Evolutionary conservation across 1,140 invertebrate species (phyloP).

Genomic region (Globodera ellingtonae): DNA sequence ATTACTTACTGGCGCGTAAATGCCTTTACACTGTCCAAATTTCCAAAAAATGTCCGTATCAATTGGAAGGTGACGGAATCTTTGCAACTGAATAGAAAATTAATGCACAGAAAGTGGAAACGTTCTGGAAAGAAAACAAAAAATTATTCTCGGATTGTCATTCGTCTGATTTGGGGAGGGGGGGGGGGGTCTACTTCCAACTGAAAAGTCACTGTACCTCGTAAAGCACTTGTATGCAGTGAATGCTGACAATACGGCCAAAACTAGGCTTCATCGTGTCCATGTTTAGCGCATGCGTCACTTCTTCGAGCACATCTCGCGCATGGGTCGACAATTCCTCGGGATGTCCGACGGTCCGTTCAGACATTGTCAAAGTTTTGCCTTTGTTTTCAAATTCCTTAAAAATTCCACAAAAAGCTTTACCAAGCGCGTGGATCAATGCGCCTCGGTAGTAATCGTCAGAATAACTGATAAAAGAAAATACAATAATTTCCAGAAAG

Average conservation of each 20-base stretch:
- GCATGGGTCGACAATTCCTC: conserved; percentile 32
- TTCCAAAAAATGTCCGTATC: conserved; percentile 50
- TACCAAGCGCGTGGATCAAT: conserved; percentile 83
- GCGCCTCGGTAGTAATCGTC: conserved; percentile 77
- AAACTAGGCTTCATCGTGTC: conserved; percentile 57
- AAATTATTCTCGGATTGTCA: too few species aligned
- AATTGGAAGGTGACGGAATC: conserved; percentile 41
- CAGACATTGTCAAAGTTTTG: conserved; percentile 76
- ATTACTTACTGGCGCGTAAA: conserved; percentile 38
- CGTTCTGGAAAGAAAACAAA: too few species aligned
- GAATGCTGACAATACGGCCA: conserved; percentile 36
- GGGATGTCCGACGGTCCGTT: conserved; percentile 27
- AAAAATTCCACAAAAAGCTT: background rate
- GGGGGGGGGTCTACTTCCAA: background rate
- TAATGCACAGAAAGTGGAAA: too few species aligned
- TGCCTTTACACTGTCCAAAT: conserved; percentile 33
- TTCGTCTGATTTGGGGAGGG: too few species aligned
- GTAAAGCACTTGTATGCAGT: conserved; percentile 39
- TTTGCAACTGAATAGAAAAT: conserved; percentile 46
- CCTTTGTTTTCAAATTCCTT: background rate
- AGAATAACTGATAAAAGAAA: conserved; percentile 63
- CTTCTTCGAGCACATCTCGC: conserved; percentile 39
- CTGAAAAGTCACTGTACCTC: conserved; percentile 28
- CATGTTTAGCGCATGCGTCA: conserved; percentile 48
- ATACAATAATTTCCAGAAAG: conserved; percentile 19